Evolutionary conservation across 2,113 vertebrate genomes (phyloP).

Genomic region (Bufo bufo): DNA sequence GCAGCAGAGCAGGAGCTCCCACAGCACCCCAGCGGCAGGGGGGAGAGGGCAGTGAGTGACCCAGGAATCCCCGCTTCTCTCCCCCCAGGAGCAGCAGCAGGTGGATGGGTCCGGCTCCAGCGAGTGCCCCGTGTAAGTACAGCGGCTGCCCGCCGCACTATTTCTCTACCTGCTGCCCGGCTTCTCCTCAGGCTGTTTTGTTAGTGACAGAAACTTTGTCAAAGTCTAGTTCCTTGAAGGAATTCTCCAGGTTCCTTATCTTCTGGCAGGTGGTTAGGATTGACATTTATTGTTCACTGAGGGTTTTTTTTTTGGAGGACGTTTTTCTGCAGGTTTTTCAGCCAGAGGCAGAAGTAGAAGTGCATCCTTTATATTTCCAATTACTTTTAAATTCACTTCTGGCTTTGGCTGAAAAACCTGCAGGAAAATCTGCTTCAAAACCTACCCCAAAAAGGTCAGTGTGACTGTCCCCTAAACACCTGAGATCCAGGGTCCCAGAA

Average conservation of each 20-base stretch:
- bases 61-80: conserved; percentile 41
- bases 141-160: not conserved
- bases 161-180: not conserved
- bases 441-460: no score
- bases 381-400: no score
- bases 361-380: no score
- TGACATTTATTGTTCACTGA: not conserved
- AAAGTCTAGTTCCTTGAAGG: not conserved
- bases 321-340: no score
- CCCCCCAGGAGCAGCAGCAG: conserved; percentile 42
- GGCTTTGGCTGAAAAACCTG: no score
- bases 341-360: no score
- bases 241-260: not conserved
- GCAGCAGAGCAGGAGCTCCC: conserved; percentile 6
- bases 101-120: conserved; percentile 43
- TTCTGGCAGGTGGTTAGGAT: not conserved
- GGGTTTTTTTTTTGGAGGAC: no score
- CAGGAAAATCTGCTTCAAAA: no score
- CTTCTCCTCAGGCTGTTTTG: not conserved
- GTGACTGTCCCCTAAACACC: no score
- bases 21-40: not conserved
- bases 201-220: not conserved
- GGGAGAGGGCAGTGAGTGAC: conserved; percentile 29
- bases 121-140: conserved; percentile 43
- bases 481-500: no score